Percentiles rank a stretch among this genome's conserved stretches.
phyloP scores from a whole-genome alignment of 2,797 vertebrate genomes.

The Mus caroli region DNA sequence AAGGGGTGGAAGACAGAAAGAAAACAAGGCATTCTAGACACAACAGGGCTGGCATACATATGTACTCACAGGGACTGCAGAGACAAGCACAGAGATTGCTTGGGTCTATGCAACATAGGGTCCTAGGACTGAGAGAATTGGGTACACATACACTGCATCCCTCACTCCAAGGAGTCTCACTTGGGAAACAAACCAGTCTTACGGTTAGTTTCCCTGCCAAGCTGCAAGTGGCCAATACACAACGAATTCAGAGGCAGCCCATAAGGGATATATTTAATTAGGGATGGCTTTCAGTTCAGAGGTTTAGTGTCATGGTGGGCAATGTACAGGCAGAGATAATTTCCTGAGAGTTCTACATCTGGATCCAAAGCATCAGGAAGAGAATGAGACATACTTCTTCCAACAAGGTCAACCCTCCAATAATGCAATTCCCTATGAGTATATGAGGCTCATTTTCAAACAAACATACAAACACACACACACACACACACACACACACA shows the following conservation, averaged over 20 bases:
- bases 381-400: neutral
- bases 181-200: neutral
- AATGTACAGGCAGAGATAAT: neutral
- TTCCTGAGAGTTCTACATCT: neutral
- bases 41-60: neutral
- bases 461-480: neutral
- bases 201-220: neutral
- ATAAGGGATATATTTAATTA: no score
- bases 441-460: neutral
- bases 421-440: neutral
- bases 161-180: neutral
- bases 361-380: neutral
- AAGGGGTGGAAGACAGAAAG: neutral
- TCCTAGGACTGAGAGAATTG: neutral
- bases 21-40: neutral
- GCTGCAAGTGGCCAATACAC: neutral
- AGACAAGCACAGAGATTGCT: neutral
- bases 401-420: neutral
- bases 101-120: neutral
- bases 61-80: neutral
- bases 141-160: neutral
- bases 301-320: neutral
- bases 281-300: no score
- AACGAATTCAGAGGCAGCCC: neutral
- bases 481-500: neutral